Evolutionary conservation across 2,888 invertebrate species (phyloP), one percentile per base, ranked within the genome.

Genomic region (Ctenicera cuprea): DNA sequence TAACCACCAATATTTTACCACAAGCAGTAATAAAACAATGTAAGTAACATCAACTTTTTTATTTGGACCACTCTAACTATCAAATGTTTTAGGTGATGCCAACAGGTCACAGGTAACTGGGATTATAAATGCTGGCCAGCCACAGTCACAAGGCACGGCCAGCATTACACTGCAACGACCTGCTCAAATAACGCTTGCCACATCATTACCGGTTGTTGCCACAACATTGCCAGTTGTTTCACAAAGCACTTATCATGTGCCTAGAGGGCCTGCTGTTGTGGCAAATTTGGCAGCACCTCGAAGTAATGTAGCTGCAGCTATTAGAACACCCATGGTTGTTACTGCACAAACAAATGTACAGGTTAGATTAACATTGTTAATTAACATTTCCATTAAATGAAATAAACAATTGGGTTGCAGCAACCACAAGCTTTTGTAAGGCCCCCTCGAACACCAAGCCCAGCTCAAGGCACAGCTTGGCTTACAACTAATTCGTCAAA

Each of bases 251-350:
- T 87, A 86, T 77, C 87, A 87, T 80, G 87, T 87, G 5, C 87
- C 87, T 7, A 81, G 91, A 71, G 94, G 94, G 0, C 90, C 94
- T 14, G 94, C 94, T 0, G 93, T 93, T 11, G 94, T 94, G 1
- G 94, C 94, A 0, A 94, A 92, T 76, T 89, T 94, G 18, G 91
- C 94, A 11, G 92, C 93, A 7, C 92, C 94, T 0, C 90, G 94
- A 68, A 89, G 90, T 38, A 89, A 90, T 71, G 91, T 93, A 4
- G 90, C 91, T 12, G 78, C 82, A 30, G 37, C 73, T 18, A 86
- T 87, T 12, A 80, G 87, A 66, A 82, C 85, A 11, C 86, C 87
- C 12, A 82, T 87, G 81, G 85, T 87, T 45, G 86, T 86, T 41
- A 80, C 85, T 45, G 83, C 86, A 50, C 86, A 85, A 78, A 67